Conservation (phyloP, 2,113 vertebrate genomes). For the Candoia aspera region DNA sequence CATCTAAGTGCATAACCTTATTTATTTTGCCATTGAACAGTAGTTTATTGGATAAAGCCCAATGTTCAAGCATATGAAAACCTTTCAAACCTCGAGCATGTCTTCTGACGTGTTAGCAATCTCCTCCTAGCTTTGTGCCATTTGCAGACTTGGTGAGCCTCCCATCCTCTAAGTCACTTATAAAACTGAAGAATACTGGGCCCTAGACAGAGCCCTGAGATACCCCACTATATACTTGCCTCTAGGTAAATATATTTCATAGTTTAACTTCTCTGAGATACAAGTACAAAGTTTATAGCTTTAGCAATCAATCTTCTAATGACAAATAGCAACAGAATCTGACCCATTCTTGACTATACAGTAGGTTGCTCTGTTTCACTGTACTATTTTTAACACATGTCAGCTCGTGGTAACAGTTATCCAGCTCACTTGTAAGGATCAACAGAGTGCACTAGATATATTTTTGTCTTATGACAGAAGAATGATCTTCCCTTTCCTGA, state of each 20-base stretch:
- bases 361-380: neutral
- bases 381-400: neutral
- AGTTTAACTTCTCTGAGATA: neutral
- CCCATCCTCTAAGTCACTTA: neutral
- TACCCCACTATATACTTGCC: neutral
- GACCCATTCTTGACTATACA: neutral
- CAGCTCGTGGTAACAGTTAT: slow-evolving; percentile 20
- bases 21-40: neutral
- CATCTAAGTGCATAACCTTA: neutral
- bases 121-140: neutral
- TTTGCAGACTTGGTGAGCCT: neutral
- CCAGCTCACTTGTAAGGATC: slow-evolving; percentile 48
- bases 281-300: neutral
- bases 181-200: neutral
- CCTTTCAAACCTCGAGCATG: neutral
- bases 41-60: neutral
- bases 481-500: neutral
- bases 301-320: neutral
- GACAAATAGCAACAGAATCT: neutral
- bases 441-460: neutral
- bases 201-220: neutral
- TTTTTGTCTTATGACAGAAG: neutral
- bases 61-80: neutral
- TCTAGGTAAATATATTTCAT: neutral
- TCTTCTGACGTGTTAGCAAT: neutral